Base-by-base conservation (phyloP, 2,888 invertebrate genomes). In the Hydropsyche betteni region DNA sequence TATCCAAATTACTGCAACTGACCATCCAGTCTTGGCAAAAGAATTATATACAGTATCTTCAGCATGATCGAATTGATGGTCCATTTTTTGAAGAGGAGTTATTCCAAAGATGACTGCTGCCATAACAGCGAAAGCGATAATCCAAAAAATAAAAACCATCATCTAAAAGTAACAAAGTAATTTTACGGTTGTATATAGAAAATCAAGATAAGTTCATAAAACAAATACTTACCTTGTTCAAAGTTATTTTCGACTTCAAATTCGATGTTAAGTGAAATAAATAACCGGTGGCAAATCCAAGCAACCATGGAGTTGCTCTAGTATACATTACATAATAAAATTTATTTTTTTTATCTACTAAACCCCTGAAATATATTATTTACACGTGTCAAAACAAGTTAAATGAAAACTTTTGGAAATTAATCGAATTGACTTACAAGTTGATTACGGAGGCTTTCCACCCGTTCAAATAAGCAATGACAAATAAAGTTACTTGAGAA, bases 361-460 rank as follows among this genome's bases (percentile, higher is more conserved):
- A 16, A 1, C 36, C 6, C 5, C 72, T 72, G 14, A 58, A 70
- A 61, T 33, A 52, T 51, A 16, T 24, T 51, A 10, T 44, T 44
- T 10, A 44, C 10, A 44, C 1, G 6, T 4, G 44, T 44, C 7
- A 44, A 8, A 44, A 44, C 10, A 44, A 24, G 24, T 44, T 44
- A 2, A 44, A 8, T 44, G 6, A 44, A 44, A 44, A 44, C 2
- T 44, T 44, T 10, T 4, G 10, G 44, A 1, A 44, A 44, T 44
- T 1, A 10, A 44, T 44, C 6, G 10, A 44, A 44, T 4, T 8
- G n/a, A 84, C 85, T 16, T 58, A 58, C 16, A 14, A 16, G 2
- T 4, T 24, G 3, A 58, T 16, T 24, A n/a, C n/a, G 5, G 24
- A 24, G 12, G 64, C 64, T 64, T 6, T n/a, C 78, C 78, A 78